Evolutionary conservation across 2,113 vertebrate genomes (phyloP).

Genomic region (Alexandromys fortis): DNA sequence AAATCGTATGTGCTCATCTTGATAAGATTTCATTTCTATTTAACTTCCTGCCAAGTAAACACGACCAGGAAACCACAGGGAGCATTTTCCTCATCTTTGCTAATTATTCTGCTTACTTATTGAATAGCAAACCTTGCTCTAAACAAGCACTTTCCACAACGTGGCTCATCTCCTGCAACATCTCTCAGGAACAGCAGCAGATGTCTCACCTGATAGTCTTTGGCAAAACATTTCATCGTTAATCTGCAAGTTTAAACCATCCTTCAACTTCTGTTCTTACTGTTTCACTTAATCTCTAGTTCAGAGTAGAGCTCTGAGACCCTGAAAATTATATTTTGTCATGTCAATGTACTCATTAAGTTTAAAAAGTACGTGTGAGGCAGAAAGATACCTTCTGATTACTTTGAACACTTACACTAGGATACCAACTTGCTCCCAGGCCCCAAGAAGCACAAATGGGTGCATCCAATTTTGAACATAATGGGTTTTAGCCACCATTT

Average conservation of each 20-base stretch:
- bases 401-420: background rate
- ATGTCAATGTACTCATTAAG: background rate
- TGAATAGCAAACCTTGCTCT: slow-evolving; percentile 8
- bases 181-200: background rate
- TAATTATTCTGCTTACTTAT: slow-evolving; percentile 67
- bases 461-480: background rate
- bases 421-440: background rate
- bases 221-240: slow-evolving; percentile 50
- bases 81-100: slow-evolving; percentile 43
- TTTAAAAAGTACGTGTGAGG: background rate
- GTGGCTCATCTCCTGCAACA: background rate
- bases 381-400: background rate
- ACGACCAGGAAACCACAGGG: slow-evolving; percentile 17
- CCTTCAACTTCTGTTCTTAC: slow-evolving; percentile 60
- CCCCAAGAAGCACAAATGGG: background rate
- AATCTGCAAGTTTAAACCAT: slow-evolving; percentile 53
- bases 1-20: slow-evolving; percentile 19
- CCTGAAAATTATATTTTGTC: slow-evolving; percentile 34
- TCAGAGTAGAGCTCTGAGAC: slow-evolving; percentile 14
- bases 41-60: slow-evolving; percentile 45
- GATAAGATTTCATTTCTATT: slow-evolving; percentile 56
- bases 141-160: slow-evolving; percentile 35
- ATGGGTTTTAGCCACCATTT: background rate
- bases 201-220: slow-evolving; percentile 44
- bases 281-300: slow-evolving; percentile 54